These are phyloP conservation scores for Phalacrocorax pelagicus DNA, from an alignment of 2,113 vertebrate species.

Conservation along the genomic window DNA sequence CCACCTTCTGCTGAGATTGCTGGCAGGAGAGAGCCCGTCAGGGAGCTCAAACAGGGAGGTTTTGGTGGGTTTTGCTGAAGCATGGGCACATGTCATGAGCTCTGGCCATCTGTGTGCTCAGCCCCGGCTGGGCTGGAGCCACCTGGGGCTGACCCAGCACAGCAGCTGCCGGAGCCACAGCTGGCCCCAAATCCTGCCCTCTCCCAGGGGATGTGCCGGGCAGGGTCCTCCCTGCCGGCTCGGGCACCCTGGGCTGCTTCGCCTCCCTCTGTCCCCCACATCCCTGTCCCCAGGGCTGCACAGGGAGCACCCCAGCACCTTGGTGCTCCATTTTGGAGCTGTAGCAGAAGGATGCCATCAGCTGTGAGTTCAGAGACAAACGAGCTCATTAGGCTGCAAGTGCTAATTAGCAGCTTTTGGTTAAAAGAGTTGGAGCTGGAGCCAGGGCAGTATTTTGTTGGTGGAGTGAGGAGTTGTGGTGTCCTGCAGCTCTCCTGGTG, in stretches of 20 bases:
- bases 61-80: not conserved
- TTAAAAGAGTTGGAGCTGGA: not conserved
- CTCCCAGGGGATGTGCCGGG: no score
- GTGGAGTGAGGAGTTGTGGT: not conserved
- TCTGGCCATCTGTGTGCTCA: rapidly evolving
- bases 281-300: not conserved
- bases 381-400: not conserved
- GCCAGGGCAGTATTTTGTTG: rapidly evolving
- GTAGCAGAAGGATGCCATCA: not conserved
- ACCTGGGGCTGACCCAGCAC: not conserved
- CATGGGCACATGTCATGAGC: rapidly evolving
- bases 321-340: not conserved
- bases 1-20: not conserved
- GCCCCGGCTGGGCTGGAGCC: not conserved
- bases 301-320: not conserved
- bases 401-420: not conserved
- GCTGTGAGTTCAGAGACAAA: not conserved
- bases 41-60: not conserved
- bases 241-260: not conserved
- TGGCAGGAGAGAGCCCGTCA: not conserved
- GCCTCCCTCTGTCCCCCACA: not conserved
- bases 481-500: no score
- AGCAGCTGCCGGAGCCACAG: not conserved
- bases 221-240: not conserved
- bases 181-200: not conserved